Evolutionary conservation across 1,140 invertebrate genomes (phyloP).

Genomic region (Tyrophagus putrescentiae): DNA sequence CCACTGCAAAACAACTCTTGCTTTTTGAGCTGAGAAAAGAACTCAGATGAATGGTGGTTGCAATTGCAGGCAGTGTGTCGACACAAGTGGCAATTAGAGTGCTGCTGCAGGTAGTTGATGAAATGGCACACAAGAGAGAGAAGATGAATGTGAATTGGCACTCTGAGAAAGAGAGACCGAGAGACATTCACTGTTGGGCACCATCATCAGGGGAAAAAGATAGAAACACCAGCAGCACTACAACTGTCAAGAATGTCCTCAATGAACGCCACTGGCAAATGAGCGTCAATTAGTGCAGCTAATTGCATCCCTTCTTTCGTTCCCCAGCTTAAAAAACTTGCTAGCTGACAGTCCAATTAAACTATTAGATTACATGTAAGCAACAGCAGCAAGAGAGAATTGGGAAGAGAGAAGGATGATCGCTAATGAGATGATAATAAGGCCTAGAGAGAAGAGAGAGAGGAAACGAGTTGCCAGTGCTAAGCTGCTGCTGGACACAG

Average conservation of each 20-base stretch:
- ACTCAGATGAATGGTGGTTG: not conserved
- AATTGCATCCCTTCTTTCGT: not conserved
- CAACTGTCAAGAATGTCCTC: not conserved
- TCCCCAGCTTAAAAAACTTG: too few relatives aligned
- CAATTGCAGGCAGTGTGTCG: not conserved
- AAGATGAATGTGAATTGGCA: not conserved
- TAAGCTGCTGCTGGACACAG: too few relatives aligned
- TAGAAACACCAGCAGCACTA: not conserved
- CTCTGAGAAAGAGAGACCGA: not conserved
- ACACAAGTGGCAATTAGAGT: not conserved
- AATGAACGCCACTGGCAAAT: not conserved
- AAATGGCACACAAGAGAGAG: not conserved
- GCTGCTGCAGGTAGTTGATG: not conserved
- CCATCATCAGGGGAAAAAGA: too few relatives aligned
- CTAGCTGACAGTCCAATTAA: constrained; percentile 11
- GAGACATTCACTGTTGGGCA: too few relatives aligned
- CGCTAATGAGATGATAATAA: constrained; percentile 10
- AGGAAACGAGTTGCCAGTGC: not conserved
- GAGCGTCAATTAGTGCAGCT: not conserved
- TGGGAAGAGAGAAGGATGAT: not conserved
- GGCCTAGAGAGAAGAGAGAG: not conserved
- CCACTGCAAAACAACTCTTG: not conserved
- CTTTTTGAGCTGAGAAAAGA: not conserved
- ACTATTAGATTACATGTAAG: constrained; percentile 2
- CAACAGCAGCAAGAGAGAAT: too few relatives aligned